These are phyloP conservation scores for Stichodactyla mertensii DNA, from an alignment of 64 coral and sea anemone species.

Conservation along the genomic window DNA sequence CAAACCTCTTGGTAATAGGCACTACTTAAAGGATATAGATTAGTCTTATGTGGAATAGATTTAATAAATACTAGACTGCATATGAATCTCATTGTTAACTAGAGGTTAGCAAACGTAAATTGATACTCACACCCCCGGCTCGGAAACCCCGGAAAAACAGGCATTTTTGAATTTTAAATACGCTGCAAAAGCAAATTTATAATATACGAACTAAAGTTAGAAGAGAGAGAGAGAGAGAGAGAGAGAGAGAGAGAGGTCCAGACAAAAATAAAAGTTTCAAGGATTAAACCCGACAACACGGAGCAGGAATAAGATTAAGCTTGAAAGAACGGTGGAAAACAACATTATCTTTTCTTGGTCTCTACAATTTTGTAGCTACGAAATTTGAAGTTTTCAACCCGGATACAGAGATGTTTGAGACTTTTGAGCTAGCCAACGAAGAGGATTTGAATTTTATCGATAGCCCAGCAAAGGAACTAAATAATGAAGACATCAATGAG, in stretches of 20 bases:
- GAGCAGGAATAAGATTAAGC: slow-evolving; percentile 16
- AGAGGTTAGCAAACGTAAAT: too few species aligned
- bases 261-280: slow-evolving; percentile 18
- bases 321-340: slow-evolving; percentile 43
- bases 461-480: slow-evolving; percentile 27
- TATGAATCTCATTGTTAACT: too few species aligned
- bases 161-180: too few species aligned
- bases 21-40: too few species aligned
- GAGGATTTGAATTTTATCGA: slow-evolving; percentile 21
- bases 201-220: too few species aligned
- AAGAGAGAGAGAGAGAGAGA: too few species aligned
- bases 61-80: too few species aligned
- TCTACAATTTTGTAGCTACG: slow-evolving; percentile 20
- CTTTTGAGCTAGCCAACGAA: slow-evolving; percentile 23
- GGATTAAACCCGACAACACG: slow-evolving; percentile 24
- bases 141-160: too few species aligned
- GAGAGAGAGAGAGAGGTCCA: slow-evolving; percentile 26
- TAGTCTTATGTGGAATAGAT: too few species aligned
- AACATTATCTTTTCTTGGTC: neutral
- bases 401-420: slow-evolving; percentile 33
- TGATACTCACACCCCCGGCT: too few species aligned
- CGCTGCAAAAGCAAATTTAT: too few species aligned
- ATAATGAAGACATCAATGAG: slow-evolving; percentile 38
- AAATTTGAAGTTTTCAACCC: slow-evolving; percentile 46
- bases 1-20: too few species aligned